Conservation (phyloP, 2,797 vertebrate species). For the Pangasius krempfi region DNA sequence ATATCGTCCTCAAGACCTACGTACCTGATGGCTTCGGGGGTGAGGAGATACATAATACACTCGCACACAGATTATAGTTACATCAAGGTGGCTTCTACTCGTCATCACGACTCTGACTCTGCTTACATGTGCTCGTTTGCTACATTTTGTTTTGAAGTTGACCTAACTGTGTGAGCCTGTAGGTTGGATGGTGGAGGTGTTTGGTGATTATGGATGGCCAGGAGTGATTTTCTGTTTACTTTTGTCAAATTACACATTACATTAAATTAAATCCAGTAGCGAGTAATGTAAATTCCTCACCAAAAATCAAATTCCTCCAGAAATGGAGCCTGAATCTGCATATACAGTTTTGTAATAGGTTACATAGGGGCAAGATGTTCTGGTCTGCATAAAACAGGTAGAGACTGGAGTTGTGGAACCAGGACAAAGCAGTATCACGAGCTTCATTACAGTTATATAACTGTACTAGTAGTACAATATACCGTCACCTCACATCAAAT, state of each 20-base stretch:
- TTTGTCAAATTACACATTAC: not conserved
- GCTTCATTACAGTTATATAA: not conserved
- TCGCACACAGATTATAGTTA: not conserved
- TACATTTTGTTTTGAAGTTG: not conserved
- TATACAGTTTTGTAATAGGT: not conserved
- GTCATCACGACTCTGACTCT: not conserved
- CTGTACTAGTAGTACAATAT: not conserved
- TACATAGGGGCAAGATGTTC: not conserved
- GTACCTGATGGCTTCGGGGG: constrained; percentile 98
- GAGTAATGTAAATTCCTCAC: not conserved
- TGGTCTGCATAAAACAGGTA: not conserved
- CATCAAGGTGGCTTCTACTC: not conserved
- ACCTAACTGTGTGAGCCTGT: not conserved
- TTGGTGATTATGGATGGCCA: not conserved
- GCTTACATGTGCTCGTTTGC: not conserved
- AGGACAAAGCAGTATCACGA: not conserved
- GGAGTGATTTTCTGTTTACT: not conserved
- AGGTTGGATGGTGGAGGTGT: not conserved
- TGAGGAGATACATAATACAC: constrained; percentile 64
- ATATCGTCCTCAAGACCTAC: constrained; percentile 98
- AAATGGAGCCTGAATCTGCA: not conserved
- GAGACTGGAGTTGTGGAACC: not conserved
- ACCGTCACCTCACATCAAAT: not conserved
- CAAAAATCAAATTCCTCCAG: not conserved
- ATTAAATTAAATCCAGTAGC: not conserved